These are phyloP conservation scores for Platycnemis pennipes DNA, from an alignment of 2,888 invertebrate species.

Conservation along the genomic window DNA sequence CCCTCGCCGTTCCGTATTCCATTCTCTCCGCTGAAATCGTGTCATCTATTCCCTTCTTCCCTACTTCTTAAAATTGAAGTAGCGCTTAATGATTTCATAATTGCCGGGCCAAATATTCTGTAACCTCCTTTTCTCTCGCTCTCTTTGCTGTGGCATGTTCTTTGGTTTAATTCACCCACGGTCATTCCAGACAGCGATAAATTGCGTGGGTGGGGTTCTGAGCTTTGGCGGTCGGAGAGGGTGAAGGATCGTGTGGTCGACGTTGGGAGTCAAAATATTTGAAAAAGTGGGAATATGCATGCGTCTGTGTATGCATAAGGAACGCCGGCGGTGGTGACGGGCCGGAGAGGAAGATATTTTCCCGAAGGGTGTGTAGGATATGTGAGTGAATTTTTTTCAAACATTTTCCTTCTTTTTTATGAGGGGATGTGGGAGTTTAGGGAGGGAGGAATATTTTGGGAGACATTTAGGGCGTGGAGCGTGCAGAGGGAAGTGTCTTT, in stretches of 20 bases:
- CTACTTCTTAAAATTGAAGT: neutral
- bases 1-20: neutral
- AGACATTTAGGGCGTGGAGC: neutral
- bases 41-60: neutral
- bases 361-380: too few relatives aligned
- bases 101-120: neutral
- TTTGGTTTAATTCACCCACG: neutral
- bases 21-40: neutral
- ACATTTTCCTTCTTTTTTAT: too few relatives aligned
- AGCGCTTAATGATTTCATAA: neutral
- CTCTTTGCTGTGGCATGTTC: neutral
- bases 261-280: neutral
- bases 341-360: neutral
- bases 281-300: conserved; percentile 23
- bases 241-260: neutral
- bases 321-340: neutral
- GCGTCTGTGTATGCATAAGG: conserved; percentile 16
- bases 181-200: neutral
- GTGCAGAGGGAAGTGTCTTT: neutral
- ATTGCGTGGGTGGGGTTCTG: neutral
- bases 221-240: neutral
- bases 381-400: too few relatives aligned
- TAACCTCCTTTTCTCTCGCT: neutral
- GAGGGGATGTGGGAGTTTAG: neutral
- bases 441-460: neutral